A percentile compares a stretch with the other conserved stretches of the same genome.
These are phyloP conservation scores for Cyclargus thomasi DNA, from an alignment of 1,140 invertebrate species.

Conservation along the genomic window DNA sequence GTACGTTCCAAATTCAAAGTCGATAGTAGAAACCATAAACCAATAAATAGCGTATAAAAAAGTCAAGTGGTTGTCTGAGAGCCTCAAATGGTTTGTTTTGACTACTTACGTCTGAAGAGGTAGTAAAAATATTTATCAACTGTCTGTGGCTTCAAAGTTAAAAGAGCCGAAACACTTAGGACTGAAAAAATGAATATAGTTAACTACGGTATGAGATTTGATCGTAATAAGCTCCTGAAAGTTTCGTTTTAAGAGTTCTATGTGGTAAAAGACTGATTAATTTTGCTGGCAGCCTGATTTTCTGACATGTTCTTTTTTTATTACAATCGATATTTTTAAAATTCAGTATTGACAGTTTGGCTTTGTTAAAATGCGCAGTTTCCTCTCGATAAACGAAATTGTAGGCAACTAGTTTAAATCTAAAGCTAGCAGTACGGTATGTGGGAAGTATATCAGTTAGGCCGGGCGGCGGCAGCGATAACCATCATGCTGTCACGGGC, in stretches of 20 bases:
- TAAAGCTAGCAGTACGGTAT: constrained; percentile 21
- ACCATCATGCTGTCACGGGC: constrained; percentile 65
- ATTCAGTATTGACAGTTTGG: too few relatives aligned
- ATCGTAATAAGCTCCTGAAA: too few relatives aligned
- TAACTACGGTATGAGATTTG: neutral
- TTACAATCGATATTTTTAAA: too few relatives aligned
- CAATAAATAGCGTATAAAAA: constrained; percentile 56
- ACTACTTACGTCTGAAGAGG: constrained; percentile 55
- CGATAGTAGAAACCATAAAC: constrained; percentile 19
- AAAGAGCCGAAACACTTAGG: constrained; percentile 23
- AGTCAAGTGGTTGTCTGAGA: constrained; percentile 57
- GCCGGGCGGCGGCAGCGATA: constrained; percentile 42
- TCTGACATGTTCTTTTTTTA: too few relatives aligned
- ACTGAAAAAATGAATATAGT: neutral
- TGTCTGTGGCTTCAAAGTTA: constrained; percentile 46
- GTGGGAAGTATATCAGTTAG: constrained; percentile 23
- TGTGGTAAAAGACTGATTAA: too few relatives aligned
- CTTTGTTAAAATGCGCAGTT: too few relatives aligned
- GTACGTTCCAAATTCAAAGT: neutral
- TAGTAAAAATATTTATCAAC: constrained; percentile 56
- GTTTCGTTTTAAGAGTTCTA: too few relatives aligned
- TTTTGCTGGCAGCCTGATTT: too few relatives aligned
- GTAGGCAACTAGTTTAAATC: constrained; percentile 6
- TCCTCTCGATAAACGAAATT: too few relatives aligned
- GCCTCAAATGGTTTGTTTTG: constrained; percentile 68